Percentiles rank a stretch among this genome's conserved stretches.
Conservation (phyloP, 2,113 vertebrate species). For the Oncorhynchus clarkii region DNA sequence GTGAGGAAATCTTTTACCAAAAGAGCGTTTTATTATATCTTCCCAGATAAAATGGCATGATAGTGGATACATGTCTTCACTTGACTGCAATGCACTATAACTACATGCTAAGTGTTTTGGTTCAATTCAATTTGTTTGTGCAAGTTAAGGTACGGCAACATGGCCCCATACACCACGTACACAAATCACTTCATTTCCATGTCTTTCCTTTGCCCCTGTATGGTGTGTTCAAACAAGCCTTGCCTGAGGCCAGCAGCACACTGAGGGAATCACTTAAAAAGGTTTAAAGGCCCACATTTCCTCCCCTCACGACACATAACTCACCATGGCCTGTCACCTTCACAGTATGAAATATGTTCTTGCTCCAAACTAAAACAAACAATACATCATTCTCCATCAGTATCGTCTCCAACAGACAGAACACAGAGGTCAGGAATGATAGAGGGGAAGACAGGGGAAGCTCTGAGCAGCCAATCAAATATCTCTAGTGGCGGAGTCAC, state of each 20-base stretch:
- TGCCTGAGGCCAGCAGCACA: slow-evolving; percentile 53
- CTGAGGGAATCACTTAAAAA: slow-evolving; percentile 65
- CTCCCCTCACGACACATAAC: slow-evolving; percentile 57
- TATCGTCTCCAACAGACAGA: slow-evolving; percentile 52
- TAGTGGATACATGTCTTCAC: neutral
- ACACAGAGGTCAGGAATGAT: slow-evolving; percentile 65
- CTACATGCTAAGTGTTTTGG: neutral
- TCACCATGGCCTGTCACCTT: slow-evolving; percentile 59
- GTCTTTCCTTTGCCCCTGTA: slow-evolving; percentile 32
- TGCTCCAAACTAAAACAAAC: slow-evolving; percentile 73
- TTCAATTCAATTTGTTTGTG: neutral
- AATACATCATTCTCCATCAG: slow-evolving; percentile 73
- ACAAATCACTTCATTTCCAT: slow-evolving; percentile 41
- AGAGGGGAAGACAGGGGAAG: slow-evolving; percentile 57
- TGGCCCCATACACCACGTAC: slow-evolving; percentile 33
- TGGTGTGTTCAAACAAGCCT: slow-evolving; percentile 67
- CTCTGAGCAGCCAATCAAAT: slow-evolving; percentile 46
- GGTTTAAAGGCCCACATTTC: slow-evolving; percentile 69
- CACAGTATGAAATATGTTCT: slow-evolving; percentile 69
- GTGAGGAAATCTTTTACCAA: neutral
- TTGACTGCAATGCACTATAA: neutral
- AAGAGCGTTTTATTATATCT: neutral
- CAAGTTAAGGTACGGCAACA: slow-evolving; percentile 29
- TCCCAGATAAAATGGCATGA: neutral
- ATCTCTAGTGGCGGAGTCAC: slow-evolving; percentile 58